A percentile compares a stretch with the other conserved stretches of the same genome.
phyloP scores from a whole-genome alignment of 2,888 invertebrate genomes.

The Agrotis ipsilon region DNA sequence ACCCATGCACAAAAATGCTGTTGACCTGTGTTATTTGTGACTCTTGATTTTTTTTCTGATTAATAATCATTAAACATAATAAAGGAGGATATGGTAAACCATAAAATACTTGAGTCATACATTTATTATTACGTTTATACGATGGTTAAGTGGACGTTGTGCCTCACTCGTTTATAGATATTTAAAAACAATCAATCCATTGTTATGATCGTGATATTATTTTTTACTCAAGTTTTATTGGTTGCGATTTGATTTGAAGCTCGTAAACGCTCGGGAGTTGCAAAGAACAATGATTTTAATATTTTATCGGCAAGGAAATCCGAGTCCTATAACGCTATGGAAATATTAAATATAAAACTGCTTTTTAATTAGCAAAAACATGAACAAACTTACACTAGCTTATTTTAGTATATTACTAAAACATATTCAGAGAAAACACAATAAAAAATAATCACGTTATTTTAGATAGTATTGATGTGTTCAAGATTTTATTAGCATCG shows the following conservation, averaged over 20 bases:
- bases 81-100: conserved; percentile 63
- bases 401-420: background rate
- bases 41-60: conserved; percentile 13
- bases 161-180: conserved; percentile 56
- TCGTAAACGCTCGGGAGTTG: conserved; percentile 44
- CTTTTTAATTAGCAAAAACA: background rate
- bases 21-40: no score
- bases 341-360: conserved; percentile 2
- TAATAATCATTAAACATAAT: conserved; percentile 43
- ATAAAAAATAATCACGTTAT: background rate
- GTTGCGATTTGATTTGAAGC: conserved; percentile 37
- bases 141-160: conserved; percentile 44
- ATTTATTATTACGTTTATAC: conserved; percentile 51
- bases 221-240: conserved; percentile 56
- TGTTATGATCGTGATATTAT: conserved; percentile 59
- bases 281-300: conserved; percentile 42
- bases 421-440: conserved; percentile 14
- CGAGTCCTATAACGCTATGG: background rate
- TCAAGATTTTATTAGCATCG: conserved; percentile 2
- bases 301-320: conserved; percentile 46
- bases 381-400: background rate
- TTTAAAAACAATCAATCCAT: conserved; percentile 65
- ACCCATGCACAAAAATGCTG: no score
- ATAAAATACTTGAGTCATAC: conserved; percentile 41
- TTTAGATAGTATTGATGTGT: conserved; percentile 6